Evolutionary conservation across 2,888 invertebrate species (phyloP), one percentile per base, ranked within the genome.

Genomic region (Merodon equestris): DNA sequence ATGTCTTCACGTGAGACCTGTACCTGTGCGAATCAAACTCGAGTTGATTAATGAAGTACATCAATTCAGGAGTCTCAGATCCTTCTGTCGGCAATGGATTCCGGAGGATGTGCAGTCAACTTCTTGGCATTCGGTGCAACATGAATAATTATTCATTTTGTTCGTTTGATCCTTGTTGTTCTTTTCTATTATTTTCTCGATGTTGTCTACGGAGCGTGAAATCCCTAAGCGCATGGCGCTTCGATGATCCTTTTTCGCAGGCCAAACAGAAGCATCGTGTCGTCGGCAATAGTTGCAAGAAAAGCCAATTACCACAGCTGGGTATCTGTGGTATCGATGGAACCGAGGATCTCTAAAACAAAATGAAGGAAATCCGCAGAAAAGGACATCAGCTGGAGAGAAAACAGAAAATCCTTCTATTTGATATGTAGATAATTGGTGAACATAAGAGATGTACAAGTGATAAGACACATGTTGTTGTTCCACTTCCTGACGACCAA

Each of bases 211-310:
- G 7, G 27, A 66, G 50, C 56, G 56, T 51, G 54, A 68, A 61
- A 68, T 70, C 51, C 34, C 42, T 53, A 77, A 61, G 73, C 77
- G 77, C 77, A 77, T 73, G 77, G 77, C 77, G 77, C 73, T 77
- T 40, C 60, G 40, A 40, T 40, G 53, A 66, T 45, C 44, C 45
- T 60, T 40, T 56, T 27, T 51, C 14, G 18, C 53, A 42, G 19
- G 13, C 14, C 36, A 67, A 77, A 73, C 73, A 77, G 77, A 73
- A 77, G 77, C 76, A 48, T 47, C 57, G 14, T 44, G 5, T 72
- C 60, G 70, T 60, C n/a, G 40, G 12, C 12, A 40, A 60, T 47
- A 36, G 48, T 45, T 77, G 58, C 66, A 72, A 67, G 51, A 42
- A 14, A 13, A 14, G 17, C 54, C 77, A 73, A 77, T 77, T 77